Conservation (phyloP, 2,888 invertebrate genomes). For the Archips crataeganus region DNA sequence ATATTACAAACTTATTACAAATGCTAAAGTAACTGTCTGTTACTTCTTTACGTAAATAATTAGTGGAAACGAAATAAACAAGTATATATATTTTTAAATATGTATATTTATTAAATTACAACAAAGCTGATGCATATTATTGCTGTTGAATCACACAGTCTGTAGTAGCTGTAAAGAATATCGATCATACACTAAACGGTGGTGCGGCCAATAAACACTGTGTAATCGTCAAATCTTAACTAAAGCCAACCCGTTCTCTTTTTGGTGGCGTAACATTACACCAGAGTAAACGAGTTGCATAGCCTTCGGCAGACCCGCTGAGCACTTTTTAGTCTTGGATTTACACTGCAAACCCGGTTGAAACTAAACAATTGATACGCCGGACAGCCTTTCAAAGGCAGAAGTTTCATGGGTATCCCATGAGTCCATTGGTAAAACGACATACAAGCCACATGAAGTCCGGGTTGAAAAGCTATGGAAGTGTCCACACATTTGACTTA, state of each 20-base stretch:
- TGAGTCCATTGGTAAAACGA: neutral
- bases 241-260: slow-evolving; percentile 9
- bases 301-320: neutral
- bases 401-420: neutral
- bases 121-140: slow-evolving; percentile 25
- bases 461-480: neutral
- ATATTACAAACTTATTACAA: too few relatives aligned
- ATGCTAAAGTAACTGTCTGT: too few relatives aligned
- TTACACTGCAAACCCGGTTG: neutral
- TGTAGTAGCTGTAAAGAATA: neutral
- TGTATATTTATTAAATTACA: slow-evolving; percentile 34
- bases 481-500: too few relatives aligned
- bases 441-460: too few relatives aligned
- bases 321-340: neutral
- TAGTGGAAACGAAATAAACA: slow-evolving; percentile 6
- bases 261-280: neutral
- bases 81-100: neutral
- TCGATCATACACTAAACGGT: slow-evolving; percentile 28
- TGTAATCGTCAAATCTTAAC: slow-evolving; percentile 42
- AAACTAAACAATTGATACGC: neutral
- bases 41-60: too few relatives aligned
- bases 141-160: slow-evolving; percentile 13
- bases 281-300: neutral
- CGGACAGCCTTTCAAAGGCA: neutral
- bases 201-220: slow-evolving; percentile 35